Conservation (phyloP, 1,140 invertebrate species). For the Meteorus sp. region DNA sequence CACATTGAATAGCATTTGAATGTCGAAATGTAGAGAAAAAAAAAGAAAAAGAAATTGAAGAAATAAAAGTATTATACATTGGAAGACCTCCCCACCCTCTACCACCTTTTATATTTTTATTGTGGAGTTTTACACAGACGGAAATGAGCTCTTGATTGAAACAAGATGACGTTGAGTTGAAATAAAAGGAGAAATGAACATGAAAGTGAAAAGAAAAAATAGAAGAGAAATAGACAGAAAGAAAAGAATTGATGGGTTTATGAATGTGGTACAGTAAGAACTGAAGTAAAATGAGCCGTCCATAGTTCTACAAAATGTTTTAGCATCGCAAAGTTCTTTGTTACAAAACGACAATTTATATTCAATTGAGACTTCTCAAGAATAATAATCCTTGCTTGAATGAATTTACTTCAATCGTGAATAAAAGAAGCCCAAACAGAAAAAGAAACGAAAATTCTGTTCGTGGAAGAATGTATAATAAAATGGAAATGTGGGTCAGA, state of each 20-base stretch:
- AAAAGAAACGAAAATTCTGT: neutral
- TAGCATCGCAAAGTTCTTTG: too few species aligned
- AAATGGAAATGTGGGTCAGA: neutral
- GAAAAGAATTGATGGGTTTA: too few species aligned
- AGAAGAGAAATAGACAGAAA: too few species aligned
- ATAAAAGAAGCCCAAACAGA: neutral
- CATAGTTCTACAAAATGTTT: too few species aligned
- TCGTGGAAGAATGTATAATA: neutral
- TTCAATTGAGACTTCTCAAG: too few species aligned
- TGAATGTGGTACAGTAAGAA: too few species aligned
- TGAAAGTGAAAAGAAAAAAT: too few species aligned
- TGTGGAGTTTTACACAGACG: constrained; percentile 28
- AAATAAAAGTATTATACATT: constrained; percentile 8
- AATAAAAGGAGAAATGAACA: neutral
- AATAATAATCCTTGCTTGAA: too few species aligned
- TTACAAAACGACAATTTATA: too few species aligned
- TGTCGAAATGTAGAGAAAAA: neutral
- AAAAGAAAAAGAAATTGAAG: neutral
- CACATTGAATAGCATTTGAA: neutral
- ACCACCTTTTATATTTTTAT: neutral
- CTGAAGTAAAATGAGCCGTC: too few species aligned
- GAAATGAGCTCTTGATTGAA: constrained; percentile 29
- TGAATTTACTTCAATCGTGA: too few species aligned
- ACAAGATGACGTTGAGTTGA: neutral
- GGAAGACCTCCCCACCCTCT: too few species aligned